Percentiles rank a stretch among this genome's conserved stretches.
These are phyloP conservation scores for Chlorospingus flavigularis DNA, from an alignment of 2,797 vertebrate species.

Conservation along the genomic window DNA sequence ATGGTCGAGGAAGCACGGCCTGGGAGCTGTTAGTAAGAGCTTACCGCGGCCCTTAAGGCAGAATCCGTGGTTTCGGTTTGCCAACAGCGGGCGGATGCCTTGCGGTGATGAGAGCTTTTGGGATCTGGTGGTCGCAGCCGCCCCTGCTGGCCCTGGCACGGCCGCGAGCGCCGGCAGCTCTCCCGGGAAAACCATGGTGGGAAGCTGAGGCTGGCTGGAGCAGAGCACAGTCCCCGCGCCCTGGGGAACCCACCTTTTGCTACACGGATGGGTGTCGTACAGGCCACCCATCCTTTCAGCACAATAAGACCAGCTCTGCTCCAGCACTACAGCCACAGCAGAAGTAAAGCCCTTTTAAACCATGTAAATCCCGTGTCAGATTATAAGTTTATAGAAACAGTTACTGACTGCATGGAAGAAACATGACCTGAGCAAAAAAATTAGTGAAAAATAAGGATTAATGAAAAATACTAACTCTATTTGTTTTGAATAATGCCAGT, in stretches of 20 bases:
- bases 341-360: neutral
- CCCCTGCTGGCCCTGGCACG: neutral
- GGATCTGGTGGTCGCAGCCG: neutral
- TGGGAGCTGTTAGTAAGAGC: neutral
- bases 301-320: neutral
- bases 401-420: neutral
- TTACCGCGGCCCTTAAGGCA: neutral
- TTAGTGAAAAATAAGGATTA: neutral
- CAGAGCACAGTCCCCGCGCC: rapidly evolving
- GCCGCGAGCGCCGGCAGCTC: rapidly evolving
- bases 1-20: neutral
- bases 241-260: neutral
- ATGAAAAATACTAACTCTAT: neutral
- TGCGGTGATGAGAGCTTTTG: rapidly evolving
- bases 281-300: too few species aligned
- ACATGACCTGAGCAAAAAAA: neutral
- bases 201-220: neutral
- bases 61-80: rapidly evolving
- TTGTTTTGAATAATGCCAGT: neutral
- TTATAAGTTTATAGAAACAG: neutral
- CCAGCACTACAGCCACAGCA: neutral
- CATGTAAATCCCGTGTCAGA: neutral
- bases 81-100: rapidly evolving
- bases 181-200: rapidly evolving
- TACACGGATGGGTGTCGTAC: rapidly evolving